These are phyloP conservation scores for Aleiodes testaceus DNA, from an alignment of 2,888 invertebrate species.

Conservation along the genomic window DNA sequence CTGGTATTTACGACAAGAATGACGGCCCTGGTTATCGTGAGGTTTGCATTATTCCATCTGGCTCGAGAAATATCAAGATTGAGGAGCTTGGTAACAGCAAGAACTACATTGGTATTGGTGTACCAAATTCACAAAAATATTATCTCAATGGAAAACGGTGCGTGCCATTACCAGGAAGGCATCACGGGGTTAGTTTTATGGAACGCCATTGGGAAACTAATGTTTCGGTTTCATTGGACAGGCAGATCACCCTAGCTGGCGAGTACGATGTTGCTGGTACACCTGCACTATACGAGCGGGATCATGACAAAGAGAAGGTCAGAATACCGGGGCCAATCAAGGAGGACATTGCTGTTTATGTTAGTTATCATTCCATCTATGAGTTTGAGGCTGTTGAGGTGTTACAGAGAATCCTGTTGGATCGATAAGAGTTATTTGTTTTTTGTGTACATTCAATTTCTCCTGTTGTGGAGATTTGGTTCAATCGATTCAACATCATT, in stretches of 20 bases:
- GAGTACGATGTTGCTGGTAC: slow-evolving; percentile 73
- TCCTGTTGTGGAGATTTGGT: no score
- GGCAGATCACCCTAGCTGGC: slow-evolving; percentile 71
- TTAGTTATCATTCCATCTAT: slow-evolving; percentile 65
- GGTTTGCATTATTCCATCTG: slow-evolving; percentile 76
- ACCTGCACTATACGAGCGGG: slow-evolving; percentile 74
- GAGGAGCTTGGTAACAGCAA: slow-evolving; percentile 74
- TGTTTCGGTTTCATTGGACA: slow-evolving; percentile 56
- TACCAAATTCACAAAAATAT: slow-evolving; percentile 73
- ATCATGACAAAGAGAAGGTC: slow-evolving; percentile 76
- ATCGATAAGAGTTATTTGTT: no score
- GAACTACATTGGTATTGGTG: slow-evolving; percentile 75
- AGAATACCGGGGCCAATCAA: slow-evolving; percentile 78
- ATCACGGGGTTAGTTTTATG: slow-evolving; percentile 38
- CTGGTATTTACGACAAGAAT: slow-evolving; percentile 75
- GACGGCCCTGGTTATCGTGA: slow-evolving; percentile 76
- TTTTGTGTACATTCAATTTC: no score
- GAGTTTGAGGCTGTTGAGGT: not conserved
- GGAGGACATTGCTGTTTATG: slow-evolving; percentile 77
- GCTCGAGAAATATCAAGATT: slow-evolving; percentile 77
- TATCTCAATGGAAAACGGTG: slow-evolving; percentile 80
- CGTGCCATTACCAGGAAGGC: slow-evolving; percentile 60
- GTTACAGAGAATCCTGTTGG: no score
- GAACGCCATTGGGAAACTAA: slow-evolving; percentile 44
- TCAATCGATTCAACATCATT: not conserved